Conservation (phyloP, 2,113 vertebrate genomes). For the Sciurus niger region DNA sequence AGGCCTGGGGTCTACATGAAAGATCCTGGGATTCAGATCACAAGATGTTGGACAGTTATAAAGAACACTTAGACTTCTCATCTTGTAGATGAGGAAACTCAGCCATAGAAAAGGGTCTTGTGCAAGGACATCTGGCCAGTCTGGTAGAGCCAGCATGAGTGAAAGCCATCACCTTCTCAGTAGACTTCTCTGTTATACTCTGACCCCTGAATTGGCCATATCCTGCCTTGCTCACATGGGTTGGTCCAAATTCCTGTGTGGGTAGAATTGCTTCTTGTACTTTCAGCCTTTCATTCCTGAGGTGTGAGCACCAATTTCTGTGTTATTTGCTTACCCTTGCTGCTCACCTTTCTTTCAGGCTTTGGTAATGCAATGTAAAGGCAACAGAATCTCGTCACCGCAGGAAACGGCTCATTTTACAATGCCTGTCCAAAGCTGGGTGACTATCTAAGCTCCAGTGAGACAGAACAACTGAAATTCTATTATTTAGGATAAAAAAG, state of each 20-base stretch:
- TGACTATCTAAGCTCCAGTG: conserved; percentile 33
- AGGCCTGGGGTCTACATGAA: not conserved
- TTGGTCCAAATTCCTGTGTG: not conserved
- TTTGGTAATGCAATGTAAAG: conserved; percentile 12
- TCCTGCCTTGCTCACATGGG: not conserved
- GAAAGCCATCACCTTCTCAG: not conserved
- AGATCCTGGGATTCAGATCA: not conserved
- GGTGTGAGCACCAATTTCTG: not conserved
- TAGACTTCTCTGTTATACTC: not conserved
- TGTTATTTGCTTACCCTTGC: not conserved
- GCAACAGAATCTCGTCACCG: conserved; percentile 23
- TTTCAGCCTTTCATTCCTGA: not conserved
- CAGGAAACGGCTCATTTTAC: not conserved
- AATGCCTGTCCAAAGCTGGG: not conserved
- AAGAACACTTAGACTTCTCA: not conserved
- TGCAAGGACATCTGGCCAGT: not conserved
- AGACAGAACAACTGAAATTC: conserved; percentile 26
- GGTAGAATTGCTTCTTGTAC: not conserved
- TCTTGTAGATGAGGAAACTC: not conserved
- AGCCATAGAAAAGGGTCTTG: not conserved
- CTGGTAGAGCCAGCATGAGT: not conserved
- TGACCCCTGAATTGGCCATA: not conserved
- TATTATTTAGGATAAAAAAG: conserved; percentile 63
- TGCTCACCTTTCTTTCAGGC: conserved; percentile 4
- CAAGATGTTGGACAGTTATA: not conserved